phyloP scores from a whole-genome alignment of 2,113 vertebrate genomes.

The Polypterus bichir region DNA sequence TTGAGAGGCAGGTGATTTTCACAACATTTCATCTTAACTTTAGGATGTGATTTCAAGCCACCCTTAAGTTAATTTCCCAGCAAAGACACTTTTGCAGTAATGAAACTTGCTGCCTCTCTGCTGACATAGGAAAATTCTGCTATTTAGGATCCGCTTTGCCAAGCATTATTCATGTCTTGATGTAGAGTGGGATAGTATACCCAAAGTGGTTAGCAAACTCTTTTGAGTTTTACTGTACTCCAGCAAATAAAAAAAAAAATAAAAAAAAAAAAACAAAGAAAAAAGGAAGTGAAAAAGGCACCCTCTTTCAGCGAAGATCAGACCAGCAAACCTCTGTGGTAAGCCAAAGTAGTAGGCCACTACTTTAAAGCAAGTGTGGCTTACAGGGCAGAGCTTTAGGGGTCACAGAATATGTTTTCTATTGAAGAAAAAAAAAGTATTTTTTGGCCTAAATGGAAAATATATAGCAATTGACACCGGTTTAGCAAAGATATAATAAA shows the following conservation, averaged over 20 bases:
- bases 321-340: constrained; percentile 25
- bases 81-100: constrained; percentile 30
- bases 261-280: constrained; percentile 19
- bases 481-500: constrained; percentile 31
- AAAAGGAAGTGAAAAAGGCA: constrained; percentile 32
- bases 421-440: neutral
- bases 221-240: neutral
- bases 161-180: constrained; percentile 37
- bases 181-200: constrained; percentile 21
- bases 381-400: constrained; percentile 19
- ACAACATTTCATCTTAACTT: too few species aligned
- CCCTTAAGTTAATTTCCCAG: constrained; percentile 37
- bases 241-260: constrained; percentile 3
- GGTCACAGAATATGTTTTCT: constrained; percentile 23
- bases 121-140: constrained; percentile 30
- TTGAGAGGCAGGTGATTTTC: too few species aligned
- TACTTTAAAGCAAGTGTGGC: constrained; percentile 25
- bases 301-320: constrained; percentile 18
- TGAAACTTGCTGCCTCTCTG: constrained; percentile 35
- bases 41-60: constrained; percentile 16
- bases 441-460: constrained; percentile 24
- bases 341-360: neutral
- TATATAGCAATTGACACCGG: constrained; percentile 33
- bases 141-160: constrained; percentile 31
- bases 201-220: neutral